Percentiles rank a stretch among this genome's conserved stretches.
These are phyloP conservation scores for Eledona agricola DNA, from an alignment of 2,888 invertebrate genomes.

Conservation along the genomic window DNA sequence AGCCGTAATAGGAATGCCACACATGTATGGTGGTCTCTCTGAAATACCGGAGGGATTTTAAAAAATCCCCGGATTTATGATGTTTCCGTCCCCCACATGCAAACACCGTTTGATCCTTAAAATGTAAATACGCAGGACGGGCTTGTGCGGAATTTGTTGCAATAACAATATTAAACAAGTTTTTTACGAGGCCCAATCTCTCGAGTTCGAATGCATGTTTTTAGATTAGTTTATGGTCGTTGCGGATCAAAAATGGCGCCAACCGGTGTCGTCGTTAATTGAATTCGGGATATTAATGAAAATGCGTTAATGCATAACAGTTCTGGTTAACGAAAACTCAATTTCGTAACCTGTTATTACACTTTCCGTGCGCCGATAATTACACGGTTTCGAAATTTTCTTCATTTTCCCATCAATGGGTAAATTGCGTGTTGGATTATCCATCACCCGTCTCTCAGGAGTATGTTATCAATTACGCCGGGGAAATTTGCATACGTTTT, in stretches of 20 bases:
- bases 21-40: conserved; percentile 28
- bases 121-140: conserved; percentile 29
- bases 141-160: conserved; percentile 26
- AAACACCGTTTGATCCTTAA: conserved; percentile 31
- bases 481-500: conserved; percentile 9
- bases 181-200: not conserved
- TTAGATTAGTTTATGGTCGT: conserved; percentile 5
- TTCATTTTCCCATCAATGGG: conserved; percentile 5
- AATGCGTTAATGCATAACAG: conserved; percentile 13
- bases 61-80: conserved; percentile 45
- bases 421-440: conserved; percentile 8
- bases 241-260: conserved; percentile 1
- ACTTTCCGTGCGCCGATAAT: conserved; percentile 1
- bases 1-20: conserved; percentile 21
- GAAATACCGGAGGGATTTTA: conserved; percentile 41
- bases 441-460: conserved; percentile 5
- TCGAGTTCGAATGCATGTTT: not conserved
- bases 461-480: not conserved
- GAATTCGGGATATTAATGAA: conserved; percentile 14
- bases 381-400: conserved; percentile 6
- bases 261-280: conserved; percentile 12
- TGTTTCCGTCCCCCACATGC: conserved; percentile 37
- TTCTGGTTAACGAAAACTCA: conserved; percentile 18
- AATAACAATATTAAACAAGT: conserved; percentile 13
- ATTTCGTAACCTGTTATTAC: conserved; percentile 6